Evolutionary conservation across 2,797 vertebrate species (phyloP), one percentile per base, ranked within the genome.

Genomic region (Kryptopterus vitreolus): DNA sequence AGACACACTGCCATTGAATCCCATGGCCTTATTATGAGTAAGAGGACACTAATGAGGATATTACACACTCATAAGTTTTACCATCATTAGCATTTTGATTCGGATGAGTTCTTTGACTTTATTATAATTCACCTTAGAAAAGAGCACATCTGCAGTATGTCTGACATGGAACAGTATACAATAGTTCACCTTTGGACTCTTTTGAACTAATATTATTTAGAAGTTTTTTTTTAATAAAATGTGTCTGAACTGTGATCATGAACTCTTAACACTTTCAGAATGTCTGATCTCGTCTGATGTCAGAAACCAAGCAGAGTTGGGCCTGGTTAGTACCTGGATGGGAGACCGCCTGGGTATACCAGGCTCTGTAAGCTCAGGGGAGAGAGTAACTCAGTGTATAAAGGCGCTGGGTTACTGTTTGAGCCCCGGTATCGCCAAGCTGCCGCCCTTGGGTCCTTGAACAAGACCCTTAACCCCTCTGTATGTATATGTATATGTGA

Each of bases 151-250:
- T 38, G 38, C 22, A 65, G 12, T 52, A 13, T 52, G 13, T 53
- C 52, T 18, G 16, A 18, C 11, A 26, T n/a, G 3, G n/a, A 2
- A 58, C n/a, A 24, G 66, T 29, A 48, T 26, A 68, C 35, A 43
- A n/a, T 4, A 38, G 35, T n/a, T 35, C 35, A 46, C 65, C 38
- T 15, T 0, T 66, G 46, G 20, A 35, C n/a, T 68, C n/a, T 24
- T 13, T 68, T 68, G 20, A 53, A 20, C 43, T 26, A 50, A 50
- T 29, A 18, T 29, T 48, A n/a, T n/a, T n/a, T n/a, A n/a, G n/a
- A n/a, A n/a, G n/a, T 65, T 29, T 69, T 29, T 65, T 29, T 69
- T 50, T 65, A 22, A 65, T 12, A 65, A 66, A 66, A n/a, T 38
- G 4, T n/a, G 1, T 66, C 63, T 43, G 20, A 66, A 66, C 4